A percentile compares a stretch with the other conserved stretches of the same genome.
These are phyloP conservation scores for Anodontia alba DNA, from an alignment of 2,888 invertebrate genomes.

Conservation along the genomic window DNA sequence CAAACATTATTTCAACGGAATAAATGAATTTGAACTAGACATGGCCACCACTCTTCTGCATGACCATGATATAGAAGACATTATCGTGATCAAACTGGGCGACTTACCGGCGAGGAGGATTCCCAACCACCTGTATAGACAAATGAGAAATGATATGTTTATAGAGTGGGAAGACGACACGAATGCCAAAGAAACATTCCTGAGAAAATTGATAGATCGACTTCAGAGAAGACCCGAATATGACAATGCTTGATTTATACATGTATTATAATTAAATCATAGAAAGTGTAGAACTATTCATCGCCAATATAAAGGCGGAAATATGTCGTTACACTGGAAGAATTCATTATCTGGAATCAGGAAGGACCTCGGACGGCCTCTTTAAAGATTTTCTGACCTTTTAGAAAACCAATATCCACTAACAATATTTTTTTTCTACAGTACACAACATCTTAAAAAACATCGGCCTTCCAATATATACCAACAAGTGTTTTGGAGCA, in stretches of 20 bases:
- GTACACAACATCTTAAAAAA: too few relatives aligned
- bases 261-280: too few relatives aligned
- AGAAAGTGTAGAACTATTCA: too few relatives aligned
- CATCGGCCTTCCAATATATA: too few relatives aligned
- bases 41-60: conserved; percentile 36
- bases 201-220: conserved; percentile 32
- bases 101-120: conserved; percentile 37
- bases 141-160: conserved; percentile 52
- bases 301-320: too few relatives aligned
- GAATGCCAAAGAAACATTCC: conserved; percentile 53
- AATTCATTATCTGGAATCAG: too few relatives aligned
- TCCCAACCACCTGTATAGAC: conserved; percentile 46
- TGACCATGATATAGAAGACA: conserved; percentile 47
- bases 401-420: too few relatives aligned
- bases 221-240: background rate
- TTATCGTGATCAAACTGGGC: conserved; percentile 59
- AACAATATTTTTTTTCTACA: too few relatives aligned
- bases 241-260: background rate
- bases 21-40: conserved; percentile 60
- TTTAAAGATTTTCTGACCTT: too few relatives aligned
- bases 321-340: too few relatives aligned
- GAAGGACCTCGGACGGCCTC: too few relatives aligned
- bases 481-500: too few relatives aligned
- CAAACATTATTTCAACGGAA: conserved; percentile 52
- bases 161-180: conserved; percentile 63